Evolutionary conservation across 2,888 invertebrate species (phyloP), one percentile per base, ranked within the genome.

Genomic region (Ophion slaviceki): DNA sequence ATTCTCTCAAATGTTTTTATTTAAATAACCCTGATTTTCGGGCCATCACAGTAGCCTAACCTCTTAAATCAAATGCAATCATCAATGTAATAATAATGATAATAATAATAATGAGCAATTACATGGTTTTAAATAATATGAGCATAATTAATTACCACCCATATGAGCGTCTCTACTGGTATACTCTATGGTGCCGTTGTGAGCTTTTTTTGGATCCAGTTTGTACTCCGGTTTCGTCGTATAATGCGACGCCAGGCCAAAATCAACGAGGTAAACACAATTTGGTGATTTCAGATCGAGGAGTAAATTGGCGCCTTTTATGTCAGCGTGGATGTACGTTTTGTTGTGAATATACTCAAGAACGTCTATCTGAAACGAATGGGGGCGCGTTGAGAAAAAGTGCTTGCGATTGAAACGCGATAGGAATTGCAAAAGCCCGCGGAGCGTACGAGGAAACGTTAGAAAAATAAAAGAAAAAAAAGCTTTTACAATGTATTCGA

Each of bases 141-240:
- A 14, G 53, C 6, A 28, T 8, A 75, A 17, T 45, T 47, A 47
- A 67, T 90, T 89, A 93, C 91, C 91, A 94, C 99, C 99, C 88
- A 97, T 95, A 94, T 99, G 99, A 4, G 99, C 99, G 95, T 99
- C 99, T 85, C 98, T 95, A 89, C 99, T 99, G 0, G 99, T 98
- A 93, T 98, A 99, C 92, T 99, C 99, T 85, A 99, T 97, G 0
- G 99, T 99, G 0, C 99, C 99, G 94, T 99, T 98, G 92, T 99
- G 99, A 86, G 98, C 98, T 93, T 97, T 97, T 90, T 97, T 97
- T 0, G 98, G 97, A 94, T 99, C 98, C 0, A 97, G 96, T 92
- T 97, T 98, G 92, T 97, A 98, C 82, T 97, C 97, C 80, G 94
- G 94, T 90, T 97, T 97, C 0, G 96, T 96, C 2, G 95, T 96